A percentile compares a stretch with the other conserved stretches of the same genome.
Conservation (phyloP, 2,797 vertebrate genomes). For the Champsocephalus esox region DNA sequence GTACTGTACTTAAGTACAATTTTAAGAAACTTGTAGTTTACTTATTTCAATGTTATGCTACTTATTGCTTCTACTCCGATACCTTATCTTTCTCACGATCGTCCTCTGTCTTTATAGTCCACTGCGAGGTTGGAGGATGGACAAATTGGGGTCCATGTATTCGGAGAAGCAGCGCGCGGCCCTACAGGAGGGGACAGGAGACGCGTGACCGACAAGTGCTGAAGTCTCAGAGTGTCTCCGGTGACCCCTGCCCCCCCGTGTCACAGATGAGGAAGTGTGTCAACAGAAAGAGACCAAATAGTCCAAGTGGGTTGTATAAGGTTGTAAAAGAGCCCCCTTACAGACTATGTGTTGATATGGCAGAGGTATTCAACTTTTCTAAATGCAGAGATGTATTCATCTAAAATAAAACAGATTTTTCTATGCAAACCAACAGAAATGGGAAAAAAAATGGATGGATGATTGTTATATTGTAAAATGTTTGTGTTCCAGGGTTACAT, state of each 20-base stretch:
- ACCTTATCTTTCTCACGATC: conserved; percentile 11
- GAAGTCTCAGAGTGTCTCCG: conserved; percentile 2
- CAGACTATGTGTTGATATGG: neutral
- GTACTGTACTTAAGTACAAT: no score
- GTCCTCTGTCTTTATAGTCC: conserved; percentile 42
- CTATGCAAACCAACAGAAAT: conserved; percentile 4
- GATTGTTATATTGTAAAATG: neutral
- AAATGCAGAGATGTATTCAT: neutral
- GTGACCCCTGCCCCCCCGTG: conserved; percentile 51
- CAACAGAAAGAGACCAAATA: conserved; percentile 49
- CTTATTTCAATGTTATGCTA: no score
- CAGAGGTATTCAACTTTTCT: conserved; percentile 3
- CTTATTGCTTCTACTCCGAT: no score
- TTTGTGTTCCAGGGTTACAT: neutral
- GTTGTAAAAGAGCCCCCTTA: neutral
- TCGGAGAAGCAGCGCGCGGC: conserved; percentile 19
- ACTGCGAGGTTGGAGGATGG: conserved; percentile 69
- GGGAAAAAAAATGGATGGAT: neutral
- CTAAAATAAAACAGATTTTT: conserved; percentile 14
- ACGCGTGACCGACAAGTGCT: conserved; percentile 46
- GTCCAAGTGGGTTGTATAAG: conserved; percentile 23
- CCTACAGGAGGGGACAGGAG: conserved; percentile 48
- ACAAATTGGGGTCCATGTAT: conserved; percentile 59
- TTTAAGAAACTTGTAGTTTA: no score
- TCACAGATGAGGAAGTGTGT: conserved; percentile 63